Evolutionary conservation across 2,888 invertebrate genomes (phyloP), one percentile per base, ranked within the genome.

Genomic region (Lepetodrilus schrolli): DNA sequence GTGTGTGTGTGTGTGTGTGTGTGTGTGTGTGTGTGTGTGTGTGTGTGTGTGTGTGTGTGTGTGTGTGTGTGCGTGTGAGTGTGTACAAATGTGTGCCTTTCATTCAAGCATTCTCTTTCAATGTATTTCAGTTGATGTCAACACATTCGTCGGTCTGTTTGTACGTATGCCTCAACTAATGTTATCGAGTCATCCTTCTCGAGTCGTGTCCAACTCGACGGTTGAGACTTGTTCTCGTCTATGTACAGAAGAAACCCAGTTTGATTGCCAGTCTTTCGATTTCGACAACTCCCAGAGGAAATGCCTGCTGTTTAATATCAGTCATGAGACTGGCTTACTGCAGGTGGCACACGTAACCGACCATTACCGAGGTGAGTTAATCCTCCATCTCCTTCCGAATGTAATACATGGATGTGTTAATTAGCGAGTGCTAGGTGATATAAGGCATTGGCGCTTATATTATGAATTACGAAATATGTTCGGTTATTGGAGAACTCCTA

Each of bases 181-280:
- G 13, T 77, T 89, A 21, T 82, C 85, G 0, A 80, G 84, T 1
- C 51, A 82, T 17, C 84, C 86, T 4, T 74, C 80, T n/a, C 80
- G 79, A 7, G 78, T 82, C 7, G 30, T 87, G 4, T 73, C 76
- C 26, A 87, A 88, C 76, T 70, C 79, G 2, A 76, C 80, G 4
- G 81, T 87, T 0, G 87, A 86, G 38, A 74, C 38, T 5, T 89
- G 89, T 75, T 84, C 87, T 26, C 74, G 79, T 4, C 37, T 69
- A 21, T 86, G 86, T 70, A 83, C 79, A 7, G 79, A 77, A 68
- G 84, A 86, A 73, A 79, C 81, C n/a, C 77, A 74, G 13, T 87
- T 87, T 75, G 86, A 87, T 58, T 89, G 89, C 76, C 84, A 84
- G 73, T 87, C 88, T 1, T 88, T 88, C 72, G 88, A 88, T 76